Evolutionary conservation across 1,140 invertebrate genomes (phyloP).

Genomic region (Nephotettix cincticeps): DNA sequence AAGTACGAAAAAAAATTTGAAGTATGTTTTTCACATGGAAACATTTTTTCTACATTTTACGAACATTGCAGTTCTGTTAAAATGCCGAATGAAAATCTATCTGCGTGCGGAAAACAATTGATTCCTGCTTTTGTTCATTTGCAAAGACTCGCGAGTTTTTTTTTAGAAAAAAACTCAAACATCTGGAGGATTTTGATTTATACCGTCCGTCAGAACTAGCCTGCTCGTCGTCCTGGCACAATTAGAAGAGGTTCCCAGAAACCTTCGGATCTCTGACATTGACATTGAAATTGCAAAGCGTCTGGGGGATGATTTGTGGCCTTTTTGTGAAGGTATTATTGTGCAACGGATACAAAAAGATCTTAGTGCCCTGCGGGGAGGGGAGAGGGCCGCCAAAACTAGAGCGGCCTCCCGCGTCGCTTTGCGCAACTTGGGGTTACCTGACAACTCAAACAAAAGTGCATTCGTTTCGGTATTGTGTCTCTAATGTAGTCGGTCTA

Average conservation of each 20-base stretch:
- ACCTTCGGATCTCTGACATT: not conserved
- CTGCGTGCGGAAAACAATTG: too few relatives aligned
- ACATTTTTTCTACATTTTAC: too few relatives aligned
- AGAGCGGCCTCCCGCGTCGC: constrained; percentile 2
- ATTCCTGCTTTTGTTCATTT: not conserved
- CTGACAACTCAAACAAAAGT: not conserved
- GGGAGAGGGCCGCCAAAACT: not conserved
- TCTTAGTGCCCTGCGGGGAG: not conserved
- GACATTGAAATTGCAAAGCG: constrained; percentile 6
- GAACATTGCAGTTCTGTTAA: too few relatives aligned
- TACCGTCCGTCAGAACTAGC: not conserved
- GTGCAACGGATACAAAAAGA: constrained; percentile 1
- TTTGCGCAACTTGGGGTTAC: not conserved
- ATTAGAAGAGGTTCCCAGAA: constrained; percentile 9
- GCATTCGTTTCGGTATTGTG: not conserved
- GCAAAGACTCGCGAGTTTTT: not conserved
- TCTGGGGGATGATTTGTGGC: not conserved
- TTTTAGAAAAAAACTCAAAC: not conserved
- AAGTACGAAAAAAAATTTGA: too few relatives aligned
- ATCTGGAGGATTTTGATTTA: constrained; percentile 1
- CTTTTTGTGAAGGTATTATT: constrained; percentile 2
- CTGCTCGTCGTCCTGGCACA: not conserved
- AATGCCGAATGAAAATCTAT: too few relatives aligned
- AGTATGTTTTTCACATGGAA: too few relatives aligned
- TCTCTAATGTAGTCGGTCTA: too few relatives aligned